A percentile compares a stretch with the other conserved stretches of the same genome.
phyloP scores from a whole-genome alignment of 2,888 invertebrate species.

The Myathropa florea region DNA sequence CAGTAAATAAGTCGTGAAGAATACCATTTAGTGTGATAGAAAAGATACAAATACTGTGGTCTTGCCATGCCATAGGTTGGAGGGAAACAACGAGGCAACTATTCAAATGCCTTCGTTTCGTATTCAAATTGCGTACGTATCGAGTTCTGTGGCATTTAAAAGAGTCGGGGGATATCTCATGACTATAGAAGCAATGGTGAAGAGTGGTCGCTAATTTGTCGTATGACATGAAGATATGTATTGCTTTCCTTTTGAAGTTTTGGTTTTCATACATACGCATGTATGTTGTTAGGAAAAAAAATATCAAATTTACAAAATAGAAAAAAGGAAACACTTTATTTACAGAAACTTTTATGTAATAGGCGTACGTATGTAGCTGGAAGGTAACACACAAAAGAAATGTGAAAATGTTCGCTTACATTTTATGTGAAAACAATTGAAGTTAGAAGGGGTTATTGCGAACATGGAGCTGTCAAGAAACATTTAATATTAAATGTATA shows the following conservation, averaged over 20 bases:
- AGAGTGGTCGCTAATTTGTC: constrained; percentile 45
- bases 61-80: neutral
- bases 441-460: too few species aligned
- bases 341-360: too few species aligned
- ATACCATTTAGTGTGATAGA: neutral
- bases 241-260: constrained; percentile 17
- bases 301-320: constrained; percentile 10
- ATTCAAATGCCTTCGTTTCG: constrained; percentile 44
- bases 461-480: too few species aligned
- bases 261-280: neutral
- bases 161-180: constrained; percentile 13
- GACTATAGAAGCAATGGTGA: neutral
- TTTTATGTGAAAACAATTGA: too few species aligned
- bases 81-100: constrained; percentile 13
- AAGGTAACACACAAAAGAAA: too few species aligned
- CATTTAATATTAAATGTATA: too few species aligned
- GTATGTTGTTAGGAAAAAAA: constrained; percentile 9
- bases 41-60: neutral
- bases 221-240: constrained; percentile 11
- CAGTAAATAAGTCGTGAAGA: neutral
- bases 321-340: neutral
- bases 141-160: constrained; percentile 44
- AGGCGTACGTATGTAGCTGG: too few species aligned
- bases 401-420: too few species aligned
- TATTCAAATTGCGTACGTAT: constrained; percentile 60